Base-by-base conservation (phyloP, 2,113 vertebrate species). In the Conger conger region DNA sequence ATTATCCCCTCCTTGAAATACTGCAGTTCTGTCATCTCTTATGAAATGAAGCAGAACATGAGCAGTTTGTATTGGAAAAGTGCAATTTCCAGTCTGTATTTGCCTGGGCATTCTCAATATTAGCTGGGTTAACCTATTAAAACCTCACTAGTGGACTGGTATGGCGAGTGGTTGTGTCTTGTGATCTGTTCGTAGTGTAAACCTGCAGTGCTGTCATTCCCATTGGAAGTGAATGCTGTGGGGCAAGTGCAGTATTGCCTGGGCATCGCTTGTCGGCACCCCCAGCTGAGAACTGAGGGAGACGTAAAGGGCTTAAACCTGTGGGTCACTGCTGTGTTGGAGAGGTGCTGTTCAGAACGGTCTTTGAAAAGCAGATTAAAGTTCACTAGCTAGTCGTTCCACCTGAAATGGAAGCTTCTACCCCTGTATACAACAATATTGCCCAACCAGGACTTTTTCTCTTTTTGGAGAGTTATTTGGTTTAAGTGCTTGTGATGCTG, bases 251-350 rank as follows among this genome's bases (percentile, higher is more conserved):
- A 82, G 33, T 40, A 8, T 35, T 42, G 35, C 35, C 57, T 82
- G 23, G 11, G 27, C 35, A 73, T 82, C 81, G 40, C 27, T 57
- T 8, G 54, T 27, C 37, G 13, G 37, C 8, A 38, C 35, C 81
- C 38, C 81, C 35, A 68, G 57, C 81, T 38, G 81, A 68, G 81
- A 68, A 82, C 81, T 82, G 81, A 82, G 60, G 36, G 81, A 82
- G 57, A 40, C 8, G n/a, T n/a, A 35, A 82, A 82, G 37, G 54
- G 81, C 53, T 53, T 36, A 18, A 63, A 33, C 57, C 54, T 38
- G 4, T 68, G 81, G 36, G 68, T 20, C 20, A 13, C 27, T 40
- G 35, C 60, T 17, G 57, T 82, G 13, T 45, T 79, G 38, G 20
- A 53, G 18, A 42, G 7, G 3, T 16, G 79, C 42, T 3, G 13